Evolutionary conservation across 2,797 vertebrate genomes (phyloP).

Genomic region (Cossypha polioptera): DNA sequence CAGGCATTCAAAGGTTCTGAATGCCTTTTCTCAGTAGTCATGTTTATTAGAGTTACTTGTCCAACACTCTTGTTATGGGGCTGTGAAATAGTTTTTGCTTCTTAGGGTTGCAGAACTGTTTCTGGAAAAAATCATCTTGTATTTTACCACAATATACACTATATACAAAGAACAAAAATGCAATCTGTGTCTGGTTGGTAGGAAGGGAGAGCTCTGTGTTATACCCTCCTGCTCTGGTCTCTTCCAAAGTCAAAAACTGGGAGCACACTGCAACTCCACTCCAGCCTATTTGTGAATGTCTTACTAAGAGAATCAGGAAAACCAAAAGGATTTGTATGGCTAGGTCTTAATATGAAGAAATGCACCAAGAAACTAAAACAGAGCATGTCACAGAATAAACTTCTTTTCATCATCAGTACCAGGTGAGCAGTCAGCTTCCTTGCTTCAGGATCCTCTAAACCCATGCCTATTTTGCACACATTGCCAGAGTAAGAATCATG

Average conservation of each 20-base stretch:
- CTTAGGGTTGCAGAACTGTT: background rate
- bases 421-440: background rate
- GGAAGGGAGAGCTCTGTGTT: background rate
- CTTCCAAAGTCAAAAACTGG: background rate
- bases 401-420: background rate
- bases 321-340: background rate
- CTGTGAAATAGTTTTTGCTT: background rate
- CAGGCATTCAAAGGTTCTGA: background rate
- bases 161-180: background rate
- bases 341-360: background rate
- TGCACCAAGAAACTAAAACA: background rate
- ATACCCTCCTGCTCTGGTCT: background rate
- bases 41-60: background rate
- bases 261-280: background rate
- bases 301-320: background rate
- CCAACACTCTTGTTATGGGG: background rate
- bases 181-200: accelerated
- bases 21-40: background rate
- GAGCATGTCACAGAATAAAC: background rate
- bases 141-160: background rate
- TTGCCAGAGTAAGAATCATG: background rate
- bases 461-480: background rate
- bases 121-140: background rate
- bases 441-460: background rate
- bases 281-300: background rate